Percentiles rank a stretch among this genome's conserved stretches.
These are phyloP conservation scores for Turdus rufiventris DNA, from an alignment of 2,113 vertebrate species.

Conservation along the genomic window DNA sequence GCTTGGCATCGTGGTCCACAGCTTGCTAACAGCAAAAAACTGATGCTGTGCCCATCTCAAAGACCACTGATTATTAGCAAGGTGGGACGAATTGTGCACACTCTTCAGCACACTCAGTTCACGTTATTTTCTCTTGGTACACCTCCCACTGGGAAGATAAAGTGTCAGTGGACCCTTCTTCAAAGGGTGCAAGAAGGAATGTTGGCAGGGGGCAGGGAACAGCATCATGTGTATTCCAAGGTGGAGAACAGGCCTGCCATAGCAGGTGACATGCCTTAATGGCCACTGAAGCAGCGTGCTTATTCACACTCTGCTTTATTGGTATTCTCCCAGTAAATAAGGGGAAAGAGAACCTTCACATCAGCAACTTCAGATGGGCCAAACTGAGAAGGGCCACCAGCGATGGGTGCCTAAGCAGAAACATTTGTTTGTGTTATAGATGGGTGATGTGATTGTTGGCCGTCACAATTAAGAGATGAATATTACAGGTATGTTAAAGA, in stretches of 20 bases:
- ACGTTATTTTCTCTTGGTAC: background rate
- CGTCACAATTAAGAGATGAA: no score
- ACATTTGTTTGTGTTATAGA: background rate
- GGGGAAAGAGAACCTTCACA: background rate
- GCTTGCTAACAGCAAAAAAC: background rate
- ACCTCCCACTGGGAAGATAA: background rate
- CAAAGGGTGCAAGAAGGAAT: background rate
- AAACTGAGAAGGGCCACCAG: background rate
- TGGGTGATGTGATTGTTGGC: no score
- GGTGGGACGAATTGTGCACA: accelerated
- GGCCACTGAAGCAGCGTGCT: background rate
- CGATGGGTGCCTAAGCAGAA: background rate
- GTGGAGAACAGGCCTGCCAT: background rate
- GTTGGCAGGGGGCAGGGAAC: background rate
- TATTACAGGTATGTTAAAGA: no score
- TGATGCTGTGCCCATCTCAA: background rate
- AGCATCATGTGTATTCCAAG: background rate
- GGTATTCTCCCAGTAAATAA: background rate
- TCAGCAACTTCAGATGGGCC: background rate
- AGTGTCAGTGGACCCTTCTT: background rate
- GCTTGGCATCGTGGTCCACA: background rate
- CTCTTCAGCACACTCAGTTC: background rate
- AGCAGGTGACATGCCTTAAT: background rate
- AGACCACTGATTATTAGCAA: background rate
- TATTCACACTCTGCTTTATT: background rate